These are phyloP conservation scores for Rostratula benghalensis DNA, from an alignment of 2,113 vertebrate species.

Conservation along the genomic window DNA sequence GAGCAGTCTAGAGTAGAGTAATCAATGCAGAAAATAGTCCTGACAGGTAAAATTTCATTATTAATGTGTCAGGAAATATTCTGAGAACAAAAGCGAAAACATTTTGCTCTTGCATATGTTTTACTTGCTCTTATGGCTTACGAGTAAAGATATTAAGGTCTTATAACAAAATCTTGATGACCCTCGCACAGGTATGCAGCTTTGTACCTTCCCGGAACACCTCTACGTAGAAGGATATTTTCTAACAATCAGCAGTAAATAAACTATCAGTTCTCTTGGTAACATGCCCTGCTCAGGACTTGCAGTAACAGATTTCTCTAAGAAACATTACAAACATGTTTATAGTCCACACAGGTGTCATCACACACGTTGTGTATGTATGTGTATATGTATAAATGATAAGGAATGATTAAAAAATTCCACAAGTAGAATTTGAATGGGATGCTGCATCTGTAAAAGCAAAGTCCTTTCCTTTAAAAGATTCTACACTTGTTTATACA, in stretches of 20 bases:
- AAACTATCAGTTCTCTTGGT: background rate
- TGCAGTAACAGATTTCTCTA: background rate
- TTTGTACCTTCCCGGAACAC: background rate
- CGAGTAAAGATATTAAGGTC: background rate
- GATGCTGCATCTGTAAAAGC: background rate
- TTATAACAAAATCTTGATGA: background rate
- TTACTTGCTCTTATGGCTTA: background rate
- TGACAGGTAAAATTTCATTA: background rate
- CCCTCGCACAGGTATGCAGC: background rate
- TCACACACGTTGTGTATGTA: background rate
- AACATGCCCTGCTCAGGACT: background rate
- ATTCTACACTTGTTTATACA: background rate
- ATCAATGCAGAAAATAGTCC: background rate
- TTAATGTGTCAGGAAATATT: background rate
- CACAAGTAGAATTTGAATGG: background rate
- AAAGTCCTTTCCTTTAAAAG: background rate
- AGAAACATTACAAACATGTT: background rate
- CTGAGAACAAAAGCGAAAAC: background rate
- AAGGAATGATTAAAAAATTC: background rate
- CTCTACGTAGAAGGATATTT: background rate
- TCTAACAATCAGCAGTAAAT: background rate
- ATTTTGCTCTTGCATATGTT: background rate
- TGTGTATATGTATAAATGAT: background rate
- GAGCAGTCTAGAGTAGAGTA: background rate
- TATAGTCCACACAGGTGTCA: background rate